These are phyloP conservation scores for Temnothorax longispinosus DNA, from an alignment of 1,140 invertebrate genomes.

Conservation along the genomic window DNA sequence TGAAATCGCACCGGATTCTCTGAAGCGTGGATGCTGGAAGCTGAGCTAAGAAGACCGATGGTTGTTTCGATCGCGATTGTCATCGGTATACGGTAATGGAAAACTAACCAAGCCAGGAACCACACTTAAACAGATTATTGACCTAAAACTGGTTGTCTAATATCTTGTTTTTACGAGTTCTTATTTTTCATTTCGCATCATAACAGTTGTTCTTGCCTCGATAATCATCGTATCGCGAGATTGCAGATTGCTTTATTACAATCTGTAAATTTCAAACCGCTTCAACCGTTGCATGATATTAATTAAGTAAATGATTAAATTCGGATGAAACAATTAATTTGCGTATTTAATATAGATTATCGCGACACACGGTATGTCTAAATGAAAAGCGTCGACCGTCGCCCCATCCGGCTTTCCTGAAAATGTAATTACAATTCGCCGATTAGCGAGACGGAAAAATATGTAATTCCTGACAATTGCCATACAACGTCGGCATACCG, in stretches of 20 bases:
- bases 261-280: constrained; percentile 45
- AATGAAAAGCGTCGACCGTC: constrained; percentile 40
- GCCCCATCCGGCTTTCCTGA: constrained; percentile 46
- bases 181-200: not conserved
- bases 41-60: not conserved
- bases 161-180: not conserved
- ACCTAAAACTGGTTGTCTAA: not conserved
- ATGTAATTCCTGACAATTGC: constrained; percentile 61
- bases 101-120: not conserved
- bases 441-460: constrained; percentile 58
- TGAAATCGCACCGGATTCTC: not conserved
- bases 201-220: not conserved
- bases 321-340: constrained; percentile 63
- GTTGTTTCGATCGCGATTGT: not conserved
- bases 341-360: constrained; percentile 61
- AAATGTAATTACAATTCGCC: constrained; percentile 60
- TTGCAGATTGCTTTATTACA: constrained; percentile 8
- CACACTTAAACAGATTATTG: not conserved
- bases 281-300: constrained; percentile 42
- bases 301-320: constrained; percentile 62
- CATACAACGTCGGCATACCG: constrained; percentile 18
- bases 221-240: not conserved
- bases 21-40: not conserved
- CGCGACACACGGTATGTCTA: constrained; percentile 51
- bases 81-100: not conserved